Evolutionary conservation across 2,888 invertebrate genomes (phyloP), one percentile per base, ranked within the genome.

Genomic region (Ditula angustiorana): DNA sequence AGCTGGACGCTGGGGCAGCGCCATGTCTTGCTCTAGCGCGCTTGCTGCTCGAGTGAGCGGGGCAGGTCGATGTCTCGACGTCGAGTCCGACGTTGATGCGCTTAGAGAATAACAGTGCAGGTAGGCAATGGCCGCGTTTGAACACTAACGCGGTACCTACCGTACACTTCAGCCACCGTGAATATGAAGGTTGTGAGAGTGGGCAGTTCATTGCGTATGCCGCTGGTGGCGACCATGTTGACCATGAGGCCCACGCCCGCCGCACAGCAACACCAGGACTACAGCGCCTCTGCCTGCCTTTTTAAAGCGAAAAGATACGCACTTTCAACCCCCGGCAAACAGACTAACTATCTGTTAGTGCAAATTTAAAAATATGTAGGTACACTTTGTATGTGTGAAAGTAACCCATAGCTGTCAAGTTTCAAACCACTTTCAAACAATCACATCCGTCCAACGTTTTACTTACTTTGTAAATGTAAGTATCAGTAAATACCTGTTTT

Each of bases 221-320:
- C 71, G 71, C 69, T 70, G 71, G 67, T 56, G 61, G 66, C 50
- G 59, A 28, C 49, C 47, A 57, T 37, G 62, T 72, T 80, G 80
- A 72, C 81, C 78, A 74, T 78, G 78, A 72, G 77, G 75, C 81
- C 81, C 35, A 37, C 35, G 35, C 35, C 80, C 81, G 76, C 77
- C 53, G 61, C 41, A 10, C 16, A 16, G 16, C 13, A 35, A 10
- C 2, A 35, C 13, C n/a, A 13, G n/a, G 5, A 37, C 16, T 7
- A 11, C 16, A 1, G 1, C 37, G 1, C 37, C 37, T 5, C 16
- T 5, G n/a, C 37, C 8, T 13, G 37, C 7, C 37, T 16, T 5
- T 8, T 7, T 8, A 8, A 2, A 5, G 7, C 16, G 16, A 16
- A 16, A 37, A 16, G 1, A 16, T 26, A 5, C 5, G 26, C 5